Conservation (phyloP, 2,888 invertebrate species). For the Proisotoma minuta region DNA sequence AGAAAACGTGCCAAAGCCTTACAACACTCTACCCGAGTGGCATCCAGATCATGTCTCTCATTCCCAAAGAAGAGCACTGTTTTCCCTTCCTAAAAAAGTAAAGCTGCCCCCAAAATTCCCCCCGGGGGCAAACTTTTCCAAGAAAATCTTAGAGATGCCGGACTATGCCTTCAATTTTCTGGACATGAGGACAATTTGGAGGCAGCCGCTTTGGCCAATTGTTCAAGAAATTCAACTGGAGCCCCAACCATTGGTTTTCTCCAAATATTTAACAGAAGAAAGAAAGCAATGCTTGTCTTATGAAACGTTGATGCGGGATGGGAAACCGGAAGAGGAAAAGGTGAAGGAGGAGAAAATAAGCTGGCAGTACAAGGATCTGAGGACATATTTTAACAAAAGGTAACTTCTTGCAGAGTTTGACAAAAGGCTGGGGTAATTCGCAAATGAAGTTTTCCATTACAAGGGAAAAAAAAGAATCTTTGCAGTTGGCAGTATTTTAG, state of each 20-base stretch:
- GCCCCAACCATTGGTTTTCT: neutral
- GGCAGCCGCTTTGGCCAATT: slow-evolving; percentile 37
- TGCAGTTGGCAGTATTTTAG: too few relatives aligned
- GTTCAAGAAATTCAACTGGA: slow-evolving; percentile 17
- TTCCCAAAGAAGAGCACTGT: slow-evolving; percentile 20
- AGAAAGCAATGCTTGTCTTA: slow-evolving; percentile 25
- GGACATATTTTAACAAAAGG: slow-evolving; percentile 45
- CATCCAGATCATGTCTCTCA: slow-evolving; percentile 25
- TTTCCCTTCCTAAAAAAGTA: slow-evolving; percentile 18
- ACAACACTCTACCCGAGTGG: slow-evolving; percentile 43
- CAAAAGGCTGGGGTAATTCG: too few relatives aligned
- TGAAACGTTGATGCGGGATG: slow-evolving; percentile 22
- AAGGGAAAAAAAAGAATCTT: too few relatives aligned
- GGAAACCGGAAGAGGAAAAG: neutral
- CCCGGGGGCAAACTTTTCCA: slow-evolving; percentile 38
- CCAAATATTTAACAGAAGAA: neutral
- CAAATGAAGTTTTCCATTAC: too few relatives aligned
- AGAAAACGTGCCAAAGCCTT: slow-evolving; percentile 24
- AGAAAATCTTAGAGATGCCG: slow-evolving; percentile 42
- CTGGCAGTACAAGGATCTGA: slow-evolving; percentile 45
- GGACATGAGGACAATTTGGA: slow-evolving; percentile 43
- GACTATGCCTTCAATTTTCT: slow-evolving; percentile 34
- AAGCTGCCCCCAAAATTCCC: slow-evolving; percentile 31
- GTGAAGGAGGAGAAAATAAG: slow-evolving; percentile 21
- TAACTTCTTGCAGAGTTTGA: slow-evolving; percentile 15